phyloP scores from a whole-genome alignment of 2,797 vertebrate genomes.

The Spheniscus humboldti region DNA sequence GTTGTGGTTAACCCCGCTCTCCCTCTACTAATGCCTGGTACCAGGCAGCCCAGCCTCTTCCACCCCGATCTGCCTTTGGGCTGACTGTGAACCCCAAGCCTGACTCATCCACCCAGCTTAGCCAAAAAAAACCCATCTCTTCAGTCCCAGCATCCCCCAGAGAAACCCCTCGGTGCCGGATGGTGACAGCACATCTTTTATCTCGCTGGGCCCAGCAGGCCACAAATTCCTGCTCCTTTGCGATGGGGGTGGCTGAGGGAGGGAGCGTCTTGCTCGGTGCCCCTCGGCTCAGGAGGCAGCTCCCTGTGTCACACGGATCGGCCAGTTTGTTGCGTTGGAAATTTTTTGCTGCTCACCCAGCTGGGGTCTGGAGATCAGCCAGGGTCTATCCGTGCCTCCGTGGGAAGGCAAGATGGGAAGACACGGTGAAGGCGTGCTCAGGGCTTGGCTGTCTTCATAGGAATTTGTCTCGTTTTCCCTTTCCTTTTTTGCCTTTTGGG shows the following conservation, averaged over 20 bases:
- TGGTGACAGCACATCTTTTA: background rate
- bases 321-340: background rate
- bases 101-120: background rate
- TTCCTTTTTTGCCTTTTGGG: background rate
- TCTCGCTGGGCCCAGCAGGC: background rate
- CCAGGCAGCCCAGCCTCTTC: background rate
- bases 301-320: background rate
- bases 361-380: background rate
- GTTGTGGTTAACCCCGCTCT: background rate
- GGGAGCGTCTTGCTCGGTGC: background rate
- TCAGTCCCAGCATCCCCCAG: background rate
- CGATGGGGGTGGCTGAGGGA: background rate
- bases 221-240: background rate
- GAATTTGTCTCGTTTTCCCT: background rate
- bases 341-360: background rate
- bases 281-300: background rate
- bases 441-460: background rate
- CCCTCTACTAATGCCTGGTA: background rate
- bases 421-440: background rate
- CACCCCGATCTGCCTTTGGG: background rate
- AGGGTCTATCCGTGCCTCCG: background rate
- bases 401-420: background rate
- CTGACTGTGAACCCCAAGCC: background rate
- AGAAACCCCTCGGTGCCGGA: background rate
- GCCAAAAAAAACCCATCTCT: background rate